Conservation (phyloP, 2,797 vertebrate genomes). For the Centroberyx gerrardi region DNA sequence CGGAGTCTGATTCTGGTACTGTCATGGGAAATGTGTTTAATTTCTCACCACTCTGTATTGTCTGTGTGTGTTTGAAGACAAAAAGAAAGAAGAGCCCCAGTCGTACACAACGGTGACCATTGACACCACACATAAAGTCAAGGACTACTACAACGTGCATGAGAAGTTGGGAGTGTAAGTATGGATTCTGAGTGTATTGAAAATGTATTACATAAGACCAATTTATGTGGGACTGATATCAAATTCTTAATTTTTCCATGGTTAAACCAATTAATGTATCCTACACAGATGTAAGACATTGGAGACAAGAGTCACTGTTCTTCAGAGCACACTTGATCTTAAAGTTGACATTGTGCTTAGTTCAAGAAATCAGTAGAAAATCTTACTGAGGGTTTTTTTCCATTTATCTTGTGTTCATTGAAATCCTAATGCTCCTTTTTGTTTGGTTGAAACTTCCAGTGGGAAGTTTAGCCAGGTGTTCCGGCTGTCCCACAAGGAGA, state of each 20-base stretch:
- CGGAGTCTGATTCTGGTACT: not conserved
- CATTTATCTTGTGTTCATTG: too few relatives aligned
- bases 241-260: not conserved
- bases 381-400: too few relatives aligned
- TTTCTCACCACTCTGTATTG: not conserved
- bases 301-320: too few relatives aligned
- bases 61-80: slow-evolving; percentile 51
- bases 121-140: slow-evolving; percentile 82
- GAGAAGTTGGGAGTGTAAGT: slow-evolving; percentile 93
- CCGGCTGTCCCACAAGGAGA: slow-evolving; percentile 87
- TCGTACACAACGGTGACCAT: slow-evolving; percentile 70
- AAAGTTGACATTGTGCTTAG: not conserved
- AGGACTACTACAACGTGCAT: slow-evolving; percentile 84
- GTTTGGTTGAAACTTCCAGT: slow-evolving; percentile 64
- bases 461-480: slow-evolving; percentile 91
- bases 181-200: not conserved
- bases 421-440: not conserved
- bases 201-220: not conserved
- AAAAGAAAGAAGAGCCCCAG: slow-evolving; percentile 53
- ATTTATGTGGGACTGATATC: too few relatives aligned
- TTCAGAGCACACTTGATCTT: not conserved
- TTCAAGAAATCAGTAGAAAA: too few relatives aligned
- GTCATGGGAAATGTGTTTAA: not conserved
- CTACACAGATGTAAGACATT: too few relatives aligned
- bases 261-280: not conserved